phyloP scores from a whole-genome alignment of 2,797 vertebrate genomes.

The Malurus leucopterus region DNA sequence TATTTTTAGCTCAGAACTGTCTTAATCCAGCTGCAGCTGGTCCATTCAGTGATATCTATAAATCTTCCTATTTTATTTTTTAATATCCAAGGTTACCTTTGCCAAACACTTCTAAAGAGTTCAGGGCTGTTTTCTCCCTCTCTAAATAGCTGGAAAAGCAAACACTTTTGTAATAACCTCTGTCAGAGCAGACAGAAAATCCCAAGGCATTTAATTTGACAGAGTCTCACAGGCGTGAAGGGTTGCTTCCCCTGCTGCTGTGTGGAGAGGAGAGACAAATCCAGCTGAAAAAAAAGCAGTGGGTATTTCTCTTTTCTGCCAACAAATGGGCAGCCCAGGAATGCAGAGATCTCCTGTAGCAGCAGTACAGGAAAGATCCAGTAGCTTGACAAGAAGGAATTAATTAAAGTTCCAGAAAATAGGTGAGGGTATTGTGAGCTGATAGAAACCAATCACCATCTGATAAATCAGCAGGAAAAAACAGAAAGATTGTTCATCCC shows the following conservation, averaged over 20 bases:
- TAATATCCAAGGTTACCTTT: background rate
- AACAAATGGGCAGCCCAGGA: background rate
- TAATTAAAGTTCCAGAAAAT: background rate
- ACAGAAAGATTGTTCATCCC: background rate
- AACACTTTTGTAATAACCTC: background rate
- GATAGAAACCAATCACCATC: background rate
- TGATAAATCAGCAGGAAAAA: background rate
- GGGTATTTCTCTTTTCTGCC: background rate
- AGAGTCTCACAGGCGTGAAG: background rate
- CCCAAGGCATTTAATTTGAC: background rate
- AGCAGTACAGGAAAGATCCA: background rate
- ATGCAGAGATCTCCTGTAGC: background rate
- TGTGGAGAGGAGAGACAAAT: background rate
- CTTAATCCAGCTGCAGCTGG: background rate
- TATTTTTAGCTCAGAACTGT: background rate
- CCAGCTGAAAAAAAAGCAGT: background rate
- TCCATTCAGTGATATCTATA: background rate
- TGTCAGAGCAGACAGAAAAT: background rate
- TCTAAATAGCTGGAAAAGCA: conserved; percentile 8
- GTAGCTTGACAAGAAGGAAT: background rate
- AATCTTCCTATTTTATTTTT: background rate
- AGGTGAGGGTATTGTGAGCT: background rate
- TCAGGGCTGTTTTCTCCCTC: background rate
- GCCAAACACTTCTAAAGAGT: background rate
- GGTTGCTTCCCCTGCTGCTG: background rate